Evolutionary conservation across 2,797 vertebrate genomes (phyloP), one percentile per base, ranked within the genome.

Genomic region (Tolypeutes matacus): DNA sequence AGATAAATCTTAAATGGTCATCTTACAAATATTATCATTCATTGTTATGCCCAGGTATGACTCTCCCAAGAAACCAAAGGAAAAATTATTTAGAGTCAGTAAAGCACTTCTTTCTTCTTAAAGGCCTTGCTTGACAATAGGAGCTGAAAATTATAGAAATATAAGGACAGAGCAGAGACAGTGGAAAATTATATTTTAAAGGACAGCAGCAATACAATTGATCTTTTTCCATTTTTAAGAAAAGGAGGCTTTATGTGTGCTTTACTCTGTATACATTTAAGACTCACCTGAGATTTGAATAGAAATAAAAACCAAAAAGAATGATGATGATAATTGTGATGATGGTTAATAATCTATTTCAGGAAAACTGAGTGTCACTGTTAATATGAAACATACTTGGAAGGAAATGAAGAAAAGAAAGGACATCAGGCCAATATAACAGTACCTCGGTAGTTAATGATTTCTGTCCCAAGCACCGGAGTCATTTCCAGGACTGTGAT

Each of bases 401-500:
- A 78, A 64, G 94, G 86, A 80, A 70, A 58, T 34, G 80, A 83
- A 87, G 42, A 80, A 94, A 75, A 70, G 72, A 93, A 94, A 96
- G 78, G 51, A 56, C 56, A 93, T 78, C 7, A 34, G 58, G 34
- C 23, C 78, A 81, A 85, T 82, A 25, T 69, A 83, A 96, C 2
- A 95, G 95, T 98, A 99, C 99, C 99, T 99, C 99, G 98, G 97
- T 99, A 99, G 98, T 99, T 99, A 97, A 99, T 99, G 97, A 99
- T 99, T 98, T 99, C 99, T 94, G 99, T 99, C 98, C 99, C 99
- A 97, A 99, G 99, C 97, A 99, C 99, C 96, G 99, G 99, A 49
- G 99, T 99, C 99, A 99, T 99, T 98, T 99, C 99, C 96, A 99
- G 98, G 95, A 99, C 99, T 96, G 99, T 99, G 98, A 99, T 99